Evolutionary conservation across 1,140 invertebrate species (phyloP).

Genomic region (Hyposmocoma kahamanoa): DNA sequence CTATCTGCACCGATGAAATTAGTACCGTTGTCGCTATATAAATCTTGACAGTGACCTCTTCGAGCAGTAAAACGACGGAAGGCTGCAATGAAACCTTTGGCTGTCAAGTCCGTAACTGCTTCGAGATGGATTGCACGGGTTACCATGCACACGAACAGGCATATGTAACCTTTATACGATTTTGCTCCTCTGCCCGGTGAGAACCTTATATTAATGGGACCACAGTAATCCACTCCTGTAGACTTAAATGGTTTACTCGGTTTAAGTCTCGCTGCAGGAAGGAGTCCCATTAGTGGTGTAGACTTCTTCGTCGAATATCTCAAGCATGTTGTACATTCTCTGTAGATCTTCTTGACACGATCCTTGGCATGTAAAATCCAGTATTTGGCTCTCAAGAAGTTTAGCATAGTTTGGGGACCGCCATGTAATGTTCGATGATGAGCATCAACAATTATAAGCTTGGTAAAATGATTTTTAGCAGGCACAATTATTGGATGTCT

Average conservation of each 20-base stretch:
- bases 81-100: neutral
- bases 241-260: slow-evolving; percentile 9
- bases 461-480: slow-evolving; percentile 14
- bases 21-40: neutral
- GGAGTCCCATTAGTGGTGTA: slow-evolving; percentile 5
- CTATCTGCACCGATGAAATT: neutral
- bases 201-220: neutral
- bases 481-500: slow-evolving; percentile 22
- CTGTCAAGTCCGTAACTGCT: neutral
- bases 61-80: neutral
- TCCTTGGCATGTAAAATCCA: slow-evolving; percentile 33
- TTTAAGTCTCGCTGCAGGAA: slow-evolving; percentile 9
- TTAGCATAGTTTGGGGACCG: slow-evolving; percentile 30
- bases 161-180: neutral
- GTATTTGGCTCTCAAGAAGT: slow-evolving; percentile 26
- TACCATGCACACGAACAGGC: neutral
- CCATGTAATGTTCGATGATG: slow-evolving; percentile 34
- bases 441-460: slow-evolving; percentile 22
- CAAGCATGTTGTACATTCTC: slow-evolving; percentile 3
- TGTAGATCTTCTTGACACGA: slow-evolving; percentile 2
- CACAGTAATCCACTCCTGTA: slow-evolving; percentile 10
- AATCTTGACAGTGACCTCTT: neutral
- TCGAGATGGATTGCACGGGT: neutral
- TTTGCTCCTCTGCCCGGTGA: neutral
- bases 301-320: slow-evolving; percentile 1